These are phyloP conservation scores for Rhopalosiphum maidis DNA, from an alignment of 1,140 invertebrate genomes.

Conservation along the genomic window DNA sequence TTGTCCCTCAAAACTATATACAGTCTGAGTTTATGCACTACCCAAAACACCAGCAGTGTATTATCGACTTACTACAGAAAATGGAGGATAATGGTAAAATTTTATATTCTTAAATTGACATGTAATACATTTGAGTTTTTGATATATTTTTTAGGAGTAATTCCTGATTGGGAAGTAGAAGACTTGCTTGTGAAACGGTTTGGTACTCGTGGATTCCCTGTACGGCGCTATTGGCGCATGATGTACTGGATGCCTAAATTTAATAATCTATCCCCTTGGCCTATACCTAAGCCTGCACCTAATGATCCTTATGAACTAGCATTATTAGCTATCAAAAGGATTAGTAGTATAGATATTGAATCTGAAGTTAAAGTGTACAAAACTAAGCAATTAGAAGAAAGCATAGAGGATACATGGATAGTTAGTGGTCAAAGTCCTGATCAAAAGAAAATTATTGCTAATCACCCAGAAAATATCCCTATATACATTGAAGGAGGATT, in stretches of 20 bases:
- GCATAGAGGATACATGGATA: slow-evolving; percentile 92
- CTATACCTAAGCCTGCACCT: slow-evolving; percentile 77
- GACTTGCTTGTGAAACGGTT: slow-evolving; percentile 83
- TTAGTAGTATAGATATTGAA: slow-evolving; percentile 83
- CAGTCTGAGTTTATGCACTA: slow-evolving; percentile 91
- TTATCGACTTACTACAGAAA: slow-evolving; percentile 82
- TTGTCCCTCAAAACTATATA: slow-evolving; percentile 80
- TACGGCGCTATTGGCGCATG: slow-evolving; percentile 88
- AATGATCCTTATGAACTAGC: slow-evolving; percentile 82
- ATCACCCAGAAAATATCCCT: slow-evolving; percentile 73
- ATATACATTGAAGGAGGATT: slow-evolving; percentile 90
- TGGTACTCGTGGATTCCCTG: slow-evolving; percentile 77
- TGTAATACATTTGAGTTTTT: not conserved
- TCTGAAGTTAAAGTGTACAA: slow-evolving; percentile 75
- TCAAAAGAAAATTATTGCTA: slow-evolving; percentile 78
- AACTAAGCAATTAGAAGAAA: slow-evolving; percentile 74
- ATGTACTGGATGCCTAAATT: slow-evolving; percentile 99
- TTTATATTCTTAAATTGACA: not conserved
- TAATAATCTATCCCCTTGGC: slow-evolving; percentile 88
- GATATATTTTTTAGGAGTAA: slow-evolving; percentile 71
- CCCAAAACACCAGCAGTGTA: slow-evolving; percentile 92
- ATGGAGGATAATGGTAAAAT: slow-evolving; percentile 86
- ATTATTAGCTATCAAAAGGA: slow-evolving; percentile 82
- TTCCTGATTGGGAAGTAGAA: slow-evolving; percentile 89
- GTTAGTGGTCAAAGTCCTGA: slow-evolving; percentile 83